These are phyloP conservation scores for Meloidogyne hapla DNA, from an alignment of 1,140 invertebrate genomes.

Conservation along the genomic window DNA sequence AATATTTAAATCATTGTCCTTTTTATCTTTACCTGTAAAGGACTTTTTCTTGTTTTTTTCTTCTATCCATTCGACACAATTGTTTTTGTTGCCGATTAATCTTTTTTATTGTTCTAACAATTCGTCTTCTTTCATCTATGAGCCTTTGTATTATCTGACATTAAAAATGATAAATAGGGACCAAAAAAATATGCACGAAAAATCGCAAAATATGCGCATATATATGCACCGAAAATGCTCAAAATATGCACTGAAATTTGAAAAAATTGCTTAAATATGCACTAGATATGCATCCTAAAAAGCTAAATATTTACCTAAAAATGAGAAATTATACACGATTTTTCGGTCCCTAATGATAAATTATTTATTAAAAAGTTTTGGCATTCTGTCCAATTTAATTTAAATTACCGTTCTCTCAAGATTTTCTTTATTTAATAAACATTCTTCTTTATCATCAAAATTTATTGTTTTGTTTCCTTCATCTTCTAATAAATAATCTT, in stretches of 20 bases:
- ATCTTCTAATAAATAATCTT: not conserved
- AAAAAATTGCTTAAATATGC: no score
- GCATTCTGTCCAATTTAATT: constrained; percentile 3
- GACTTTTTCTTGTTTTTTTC: constrained; percentile 10
- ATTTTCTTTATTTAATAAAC: not conserved
- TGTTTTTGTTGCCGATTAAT: constrained; percentile 19
- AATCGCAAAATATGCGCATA: no score
- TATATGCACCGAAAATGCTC: no score
- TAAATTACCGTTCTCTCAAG: not conserved
- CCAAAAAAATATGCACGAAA: no score
- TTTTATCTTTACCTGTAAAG: constrained; percentile 25
- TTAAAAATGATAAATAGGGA: no score
- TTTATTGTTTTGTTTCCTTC: not conserved
- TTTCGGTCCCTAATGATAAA: no score
- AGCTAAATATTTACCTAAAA: no score
- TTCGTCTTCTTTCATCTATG: constrained; percentile 19
- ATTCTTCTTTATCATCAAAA: constrained; percentile 12
- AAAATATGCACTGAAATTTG: no score
- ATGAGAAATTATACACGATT: no score
- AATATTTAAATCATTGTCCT: not conserved
- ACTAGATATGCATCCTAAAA: no score
- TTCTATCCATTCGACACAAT: constrained; percentile 16
- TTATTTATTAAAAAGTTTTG: constrained; percentile 8
- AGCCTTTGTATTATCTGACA: constrained; percentile 11
- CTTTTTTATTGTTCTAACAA: constrained; percentile 22